phyloP scores from a whole-genome alignment of 92 coral and sea anemone genomes.

The Epizoanthus ramosus region DNA sequence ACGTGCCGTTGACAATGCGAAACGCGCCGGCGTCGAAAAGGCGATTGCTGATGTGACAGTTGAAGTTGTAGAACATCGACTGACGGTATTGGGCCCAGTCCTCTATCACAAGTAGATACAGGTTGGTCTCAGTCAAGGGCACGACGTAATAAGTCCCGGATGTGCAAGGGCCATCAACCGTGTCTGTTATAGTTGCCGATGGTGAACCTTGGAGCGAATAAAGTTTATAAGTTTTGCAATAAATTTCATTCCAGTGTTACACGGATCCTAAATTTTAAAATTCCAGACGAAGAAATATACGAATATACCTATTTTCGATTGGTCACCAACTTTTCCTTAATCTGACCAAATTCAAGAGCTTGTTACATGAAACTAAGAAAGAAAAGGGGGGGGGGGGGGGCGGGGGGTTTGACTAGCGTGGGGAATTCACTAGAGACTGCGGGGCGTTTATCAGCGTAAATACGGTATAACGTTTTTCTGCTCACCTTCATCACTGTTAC shows the following conservation, averaged over 20 bases:
- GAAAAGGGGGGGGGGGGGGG: no score
- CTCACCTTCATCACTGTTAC: conserved; percentile 68
- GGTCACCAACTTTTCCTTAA: no score
- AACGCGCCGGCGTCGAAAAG: conserved; percentile 98
- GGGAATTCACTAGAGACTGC: not conserved
- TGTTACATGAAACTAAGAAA: no score
- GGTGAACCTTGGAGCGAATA: conserved; percentile 53
- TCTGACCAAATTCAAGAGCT: no score
- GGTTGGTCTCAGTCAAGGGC: conserved; percentile 88
- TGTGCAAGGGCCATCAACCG: conserved; percentile 88
- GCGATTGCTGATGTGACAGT: conserved; percentile 93
- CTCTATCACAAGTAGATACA: conserved; percentile 87
- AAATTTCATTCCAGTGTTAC: not conserved
- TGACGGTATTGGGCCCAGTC: conserved; percentile 95
- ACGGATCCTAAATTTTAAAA: no score
- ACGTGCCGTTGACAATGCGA: conserved; percentile 97
- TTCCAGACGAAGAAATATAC: no score
- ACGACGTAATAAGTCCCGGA: conserved; percentile 89
- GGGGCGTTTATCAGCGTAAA: not conserved
- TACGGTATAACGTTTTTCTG: not conserved
- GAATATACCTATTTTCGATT: no score
- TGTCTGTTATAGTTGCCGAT: conserved; percentile 68
- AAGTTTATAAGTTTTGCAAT: not conserved
- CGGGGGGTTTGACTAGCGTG: no score
- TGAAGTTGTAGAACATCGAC: conserved; percentile 95